These are phyloP conservation scores for Slavum lentiscoides DNA, from an alignment of 2,888 invertebrate genomes.

Conservation along the genomic window DNA sequence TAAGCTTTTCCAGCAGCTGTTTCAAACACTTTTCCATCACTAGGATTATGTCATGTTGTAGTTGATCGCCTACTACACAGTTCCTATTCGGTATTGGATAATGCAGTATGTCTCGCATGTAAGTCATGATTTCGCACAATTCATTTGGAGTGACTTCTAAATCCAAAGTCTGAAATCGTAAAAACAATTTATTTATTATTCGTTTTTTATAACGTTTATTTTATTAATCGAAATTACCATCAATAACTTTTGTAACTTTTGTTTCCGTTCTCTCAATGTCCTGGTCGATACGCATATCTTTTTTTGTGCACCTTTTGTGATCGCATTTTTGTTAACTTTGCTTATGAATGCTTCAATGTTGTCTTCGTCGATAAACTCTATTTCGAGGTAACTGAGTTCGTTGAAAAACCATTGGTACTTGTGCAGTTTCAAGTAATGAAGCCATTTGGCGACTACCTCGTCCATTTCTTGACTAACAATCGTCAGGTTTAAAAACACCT, in stretches of 20 bases:
- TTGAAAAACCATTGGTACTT: slow-evolving; percentile 49
- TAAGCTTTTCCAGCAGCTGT: slow-evolving; percentile 16
- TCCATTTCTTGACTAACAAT: slow-evolving; percentile 44
- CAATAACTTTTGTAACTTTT: slow-evolving; percentile 23
- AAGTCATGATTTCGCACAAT: slow-evolving; percentile 14
- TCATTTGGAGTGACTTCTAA: slow-evolving; percentile 32
- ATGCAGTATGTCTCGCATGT: slow-evolving; percentile 38
- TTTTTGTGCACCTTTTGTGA: slow-evolving; percentile 40
- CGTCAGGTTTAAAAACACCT: neutral
- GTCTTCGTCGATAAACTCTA: slow-evolving; percentile 35
- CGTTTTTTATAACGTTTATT: neutral
- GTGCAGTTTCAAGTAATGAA: slow-evolving; percentile 41
- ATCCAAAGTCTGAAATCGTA: slow-evolving; percentile 27
- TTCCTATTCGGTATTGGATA: slow-evolving; percentile 39
- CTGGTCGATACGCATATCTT: slow-evolving; percentile 31
- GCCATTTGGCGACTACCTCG: slow-evolving; percentile 15
- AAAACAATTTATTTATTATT: neutral
- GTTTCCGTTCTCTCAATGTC: neutral
- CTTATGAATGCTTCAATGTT: slow-evolving; percentile 38
- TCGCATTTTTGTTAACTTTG: slow-evolving; percentile 27
- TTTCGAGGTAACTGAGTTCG: slow-evolving; percentile 27
- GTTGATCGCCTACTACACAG: slow-evolving; percentile 21
- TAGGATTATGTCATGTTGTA: slow-evolving; percentile 26
- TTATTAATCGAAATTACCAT: slow-evolving; percentile 11
- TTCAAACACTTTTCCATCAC: slow-evolving; percentile 22